These are phyloP conservation scores for Fringilla coelebs DNA, from an alignment of 2,797 vertebrate genomes.

Conservation along the genomic window DNA sequence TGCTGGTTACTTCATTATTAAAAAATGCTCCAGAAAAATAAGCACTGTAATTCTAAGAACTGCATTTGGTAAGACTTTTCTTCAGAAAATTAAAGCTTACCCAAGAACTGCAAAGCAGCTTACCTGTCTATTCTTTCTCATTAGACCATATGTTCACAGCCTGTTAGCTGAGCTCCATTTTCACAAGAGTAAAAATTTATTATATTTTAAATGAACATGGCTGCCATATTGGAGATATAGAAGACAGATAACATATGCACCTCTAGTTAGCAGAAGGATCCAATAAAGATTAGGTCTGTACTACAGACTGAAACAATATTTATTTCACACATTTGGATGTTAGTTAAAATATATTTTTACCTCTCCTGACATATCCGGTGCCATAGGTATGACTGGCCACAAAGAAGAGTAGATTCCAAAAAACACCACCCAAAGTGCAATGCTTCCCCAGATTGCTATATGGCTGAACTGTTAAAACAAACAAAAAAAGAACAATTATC, in stretches of 20 bases:
- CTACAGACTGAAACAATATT: not conserved
- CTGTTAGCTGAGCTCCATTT: not conserved
- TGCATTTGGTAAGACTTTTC: not conserved
- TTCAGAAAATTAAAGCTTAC: not conserved
- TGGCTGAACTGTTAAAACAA: conserved; percentile 89
- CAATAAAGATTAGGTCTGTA: not conserved
- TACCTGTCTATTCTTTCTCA: not conserved
- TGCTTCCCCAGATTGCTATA: conserved; percentile 98
- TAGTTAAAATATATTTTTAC: conserved; percentile 76
- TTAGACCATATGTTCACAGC: not conserved
- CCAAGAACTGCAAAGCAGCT: not conserved
- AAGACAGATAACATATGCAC: not conserved
- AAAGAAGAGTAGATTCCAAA: conserved; percentile 95
- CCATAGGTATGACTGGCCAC: conserved; percentile 93
- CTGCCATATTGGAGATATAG: not conserved
- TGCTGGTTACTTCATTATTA: not conserved
- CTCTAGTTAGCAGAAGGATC: not conserved
- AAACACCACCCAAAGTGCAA: conserved; percentile 94
- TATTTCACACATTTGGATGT: not conserved
- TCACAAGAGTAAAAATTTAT: not conserved
- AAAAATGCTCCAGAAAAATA: not conserved
- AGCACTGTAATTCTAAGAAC: not conserved
- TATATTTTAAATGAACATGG: not conserved
- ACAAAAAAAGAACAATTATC: not conserved
- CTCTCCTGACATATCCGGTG: conserved; percentile 99